phyloP scores from a whole-genome alignment of 2,797 vertebrate genomes.

The Arvicola amphibius region DNA sequence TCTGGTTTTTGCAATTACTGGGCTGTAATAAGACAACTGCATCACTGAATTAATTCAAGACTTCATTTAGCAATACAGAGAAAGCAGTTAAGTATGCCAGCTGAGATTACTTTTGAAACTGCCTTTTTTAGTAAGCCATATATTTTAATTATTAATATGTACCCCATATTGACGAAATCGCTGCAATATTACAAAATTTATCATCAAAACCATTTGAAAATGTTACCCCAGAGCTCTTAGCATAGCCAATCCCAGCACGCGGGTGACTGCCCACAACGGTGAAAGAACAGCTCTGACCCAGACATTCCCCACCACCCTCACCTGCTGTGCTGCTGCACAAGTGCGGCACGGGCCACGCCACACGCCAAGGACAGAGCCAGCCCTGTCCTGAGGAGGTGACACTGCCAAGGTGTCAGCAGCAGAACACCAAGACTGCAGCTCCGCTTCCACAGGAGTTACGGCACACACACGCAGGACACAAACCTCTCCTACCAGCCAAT shows the following conservation, averaged over 20 bases:
- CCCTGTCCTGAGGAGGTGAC: neutral
- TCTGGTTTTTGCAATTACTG: slow-evolving; percentile 95
- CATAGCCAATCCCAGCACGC: neutral
- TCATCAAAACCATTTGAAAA: slow-evolving; percentile 27
- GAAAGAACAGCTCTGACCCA: neutral
- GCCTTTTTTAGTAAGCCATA: neutral
- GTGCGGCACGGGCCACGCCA: too few relatives aligned
- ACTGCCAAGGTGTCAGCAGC: neutral
- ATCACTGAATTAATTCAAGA: slow-evolving; percentile 41
- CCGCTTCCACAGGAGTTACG: too few relatives aligned
- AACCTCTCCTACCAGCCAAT: neutral
- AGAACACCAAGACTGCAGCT: neutral
- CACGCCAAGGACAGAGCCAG: neutral
- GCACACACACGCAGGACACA: neutral
- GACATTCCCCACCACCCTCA: too few relatives aligned
- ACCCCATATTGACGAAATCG: neutral
- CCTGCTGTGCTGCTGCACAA: accelerated
- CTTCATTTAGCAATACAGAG: slow-evolving; percentile 18
- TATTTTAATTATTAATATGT: slow-evolving; percentile 27
- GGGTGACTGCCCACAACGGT: neutral
- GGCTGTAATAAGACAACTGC: slow-evolving; percentile 87
- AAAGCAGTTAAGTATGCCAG: slow-evolving; percentile 55
- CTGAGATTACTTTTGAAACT: slow-evolving; percentile 7
- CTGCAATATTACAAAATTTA: slow-evolving; percentile 7
- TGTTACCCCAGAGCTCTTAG: neutral